Conservation (phyloP, 2,888 invertebrate species). For the Pristionchus mayeri region DNA sequence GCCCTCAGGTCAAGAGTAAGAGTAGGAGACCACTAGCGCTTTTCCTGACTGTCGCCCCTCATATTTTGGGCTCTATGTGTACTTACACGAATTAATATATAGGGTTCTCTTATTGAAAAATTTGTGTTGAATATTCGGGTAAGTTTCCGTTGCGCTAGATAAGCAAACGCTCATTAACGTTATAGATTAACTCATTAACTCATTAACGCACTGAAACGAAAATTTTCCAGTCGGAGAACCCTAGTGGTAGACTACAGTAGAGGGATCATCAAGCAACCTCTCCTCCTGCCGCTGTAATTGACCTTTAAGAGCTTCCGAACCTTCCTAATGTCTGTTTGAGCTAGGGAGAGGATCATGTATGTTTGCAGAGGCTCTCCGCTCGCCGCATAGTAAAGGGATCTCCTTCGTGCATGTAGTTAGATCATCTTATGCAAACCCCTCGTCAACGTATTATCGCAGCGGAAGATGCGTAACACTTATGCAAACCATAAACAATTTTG, state of each 20-base stretch:
- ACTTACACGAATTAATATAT: background rate
- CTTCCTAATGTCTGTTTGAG: background rate
- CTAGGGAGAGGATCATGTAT: background rate
- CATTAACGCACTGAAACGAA: background rate
- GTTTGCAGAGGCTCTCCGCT: background rate
- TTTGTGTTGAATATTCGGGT: too few species aligned
- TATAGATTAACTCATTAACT: background rate
- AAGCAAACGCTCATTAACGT: too few species aligned
- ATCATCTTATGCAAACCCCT: background rate
- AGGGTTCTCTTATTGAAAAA: too few species aligned
- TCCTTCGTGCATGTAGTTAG: background rate
- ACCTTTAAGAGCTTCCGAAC: too few species aligned
- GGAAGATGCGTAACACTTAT: background rate
- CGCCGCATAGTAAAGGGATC: background rate
- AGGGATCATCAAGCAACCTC: background rate
- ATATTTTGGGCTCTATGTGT: background rate
- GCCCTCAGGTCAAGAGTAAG: background rate
- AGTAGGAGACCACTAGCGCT: background rate
- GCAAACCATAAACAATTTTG: background rate
- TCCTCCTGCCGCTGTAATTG: background rate
- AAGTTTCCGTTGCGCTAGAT: too few species aligned
- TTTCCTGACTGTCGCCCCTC: background rate
- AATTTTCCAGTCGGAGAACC: background rate
- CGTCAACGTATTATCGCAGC: background rate
- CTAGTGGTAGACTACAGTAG: background rate